Evolutionary conservation across 1,140 invertebrate genomes (phyloP), one percentile per base, ranked within the genome.

Genomic region (Drosophila kikkawai): DNA sequence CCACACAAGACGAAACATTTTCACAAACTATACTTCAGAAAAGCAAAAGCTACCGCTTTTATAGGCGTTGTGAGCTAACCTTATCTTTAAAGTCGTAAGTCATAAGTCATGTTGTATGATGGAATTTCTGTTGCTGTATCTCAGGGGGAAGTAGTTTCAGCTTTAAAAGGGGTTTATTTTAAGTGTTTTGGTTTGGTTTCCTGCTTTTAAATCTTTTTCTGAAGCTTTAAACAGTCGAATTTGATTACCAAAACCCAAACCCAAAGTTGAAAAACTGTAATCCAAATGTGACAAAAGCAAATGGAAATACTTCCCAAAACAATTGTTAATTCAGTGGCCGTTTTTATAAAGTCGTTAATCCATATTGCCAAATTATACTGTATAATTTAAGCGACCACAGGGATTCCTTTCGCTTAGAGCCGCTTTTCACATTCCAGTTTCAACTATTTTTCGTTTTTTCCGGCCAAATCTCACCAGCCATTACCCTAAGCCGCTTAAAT

Each of bases 401-500:
- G 7, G 48, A 34, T 44, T 53, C 69, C 39, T 69, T 84, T 56
- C 61, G 68, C 44, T 81, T 78, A 78, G 82, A 81, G 26, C 67
- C 13, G 66, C 55, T 78, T 74, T 50, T 29, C 22, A 22, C 51
- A 5, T 53, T 19, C 15, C 37, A 29, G n/a, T 6, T 12, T 12
- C 34, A 3, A 4, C 7, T 13, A 5, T 36, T 19, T 53, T 17
- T 53, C 34, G 34, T 15, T 37, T 55, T 55, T 44, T 51, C 15
- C 41, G 22, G 42, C 37, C 29, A 39, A 67, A 37, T 15, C 56
- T 82, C 74, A 50, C 53, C 68, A 73, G 70, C 70, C 75, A 86
- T 87, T 86, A 86, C 75, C 68, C 77, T 84, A 84, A 84, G 82
- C 82, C 73, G 82, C 82, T 84, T 84, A 76, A 86, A 85, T 81